Base-by-base conservation (phyloP, 2,113 vertebrate genomes). In the Phalacrocorax brasilianus region DNA sequence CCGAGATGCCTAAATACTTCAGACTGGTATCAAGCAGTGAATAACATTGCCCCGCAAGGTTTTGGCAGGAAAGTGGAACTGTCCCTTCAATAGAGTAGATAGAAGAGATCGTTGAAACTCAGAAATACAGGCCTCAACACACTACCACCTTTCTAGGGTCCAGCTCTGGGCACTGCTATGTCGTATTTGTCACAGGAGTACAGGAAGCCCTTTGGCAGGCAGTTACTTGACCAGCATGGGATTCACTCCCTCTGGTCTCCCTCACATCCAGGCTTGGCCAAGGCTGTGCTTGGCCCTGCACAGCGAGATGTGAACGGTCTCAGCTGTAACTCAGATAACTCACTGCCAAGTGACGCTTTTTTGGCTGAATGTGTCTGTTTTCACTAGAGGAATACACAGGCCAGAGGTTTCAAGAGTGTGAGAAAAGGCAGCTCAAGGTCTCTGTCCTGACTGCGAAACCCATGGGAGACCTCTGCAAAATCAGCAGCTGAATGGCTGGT, bases 1-100 rank as follows among this genome's bases (percentile, higher is more conserved):
- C 91, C 71, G 85, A 97, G 95, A 97, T 89, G 93, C 96, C 95
- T 97, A 97, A 97, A 97, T 96, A 95, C 96, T 96, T 97, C 95
- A 97, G 93, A 80, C 96, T 95, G 91, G 95, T 71, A 95, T 96
- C 95, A 95, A 97, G 97, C 72, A 97, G 94, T 91, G 96, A 97
- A 85, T 96, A 96, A 93, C 96, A 97, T 45, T 96, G 94, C 74
- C 93, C 93, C 87, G 63, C 94, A 97, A 97, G 81, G 93, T 93
- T 97, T 95, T 95, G 95, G 81, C 94, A 97, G 84, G 89, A 94
- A 94, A 96, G 87, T 59, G 89, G 95, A 96, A 92, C 87, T 63
- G 94, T 88, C 96, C 95, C 94, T 97, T 97, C 91, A 92, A 97
- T 14, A 96, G 84, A 97, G 94, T 92, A 95, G 91, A 96, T 81